Evolutionary conservation across 53 echinoderm and acorn worm genomes (phyloP), one percentile per base, ranked within the genome.

Genomic region (Actinopyga echinites): DNA sequence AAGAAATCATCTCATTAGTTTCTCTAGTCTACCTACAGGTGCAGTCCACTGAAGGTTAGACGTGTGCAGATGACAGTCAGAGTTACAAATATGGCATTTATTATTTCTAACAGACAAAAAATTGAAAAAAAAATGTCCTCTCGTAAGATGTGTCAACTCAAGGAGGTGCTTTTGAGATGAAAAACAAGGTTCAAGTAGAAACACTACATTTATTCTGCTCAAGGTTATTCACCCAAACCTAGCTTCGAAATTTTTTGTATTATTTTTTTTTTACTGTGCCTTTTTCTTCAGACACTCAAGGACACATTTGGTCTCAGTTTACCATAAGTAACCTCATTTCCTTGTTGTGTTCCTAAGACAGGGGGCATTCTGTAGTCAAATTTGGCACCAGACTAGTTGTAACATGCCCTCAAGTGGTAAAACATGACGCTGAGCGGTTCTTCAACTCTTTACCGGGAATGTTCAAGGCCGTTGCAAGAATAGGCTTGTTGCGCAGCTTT

Each of bases 171-270:
- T 49, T 49, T 49, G 49, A 49, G 49, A 49, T 13, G 49, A 71
- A 71, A 71, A 44, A 40, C 71, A 71, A 71, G 36, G 71, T 71
- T 71, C 71, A 71, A n/a, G 40, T 71, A 25, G 71, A 44, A 24
- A 71, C n/a, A 44, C 44, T 65, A 34, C 20, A 65, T 65, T 34
- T 65, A 21, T 65, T 32, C 25, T 71, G 15, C 71, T 71, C 42
- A 44, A 71, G 71, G 71, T 71, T 71, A 71, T 71, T 71, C 71
- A 71, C 71, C 71, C 71, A 71, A 71, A 71, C 71, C 71, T 71
- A 71, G 45, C 71, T 71, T 63, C 29, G 13, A 30, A 28, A 30
- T 20, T 43, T 43, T 68, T 32, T 32, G 25, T 3, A n/a, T 71
- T 71, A 40, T 69, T 67, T 67, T 49, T 11, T 23, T 71, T 71